A percentile compares a stretch with the other conserved stretches of the same genome.
Conservation (phyloP, 1,140 invertebrate species). For the Hyles vespertilio region DNA sequence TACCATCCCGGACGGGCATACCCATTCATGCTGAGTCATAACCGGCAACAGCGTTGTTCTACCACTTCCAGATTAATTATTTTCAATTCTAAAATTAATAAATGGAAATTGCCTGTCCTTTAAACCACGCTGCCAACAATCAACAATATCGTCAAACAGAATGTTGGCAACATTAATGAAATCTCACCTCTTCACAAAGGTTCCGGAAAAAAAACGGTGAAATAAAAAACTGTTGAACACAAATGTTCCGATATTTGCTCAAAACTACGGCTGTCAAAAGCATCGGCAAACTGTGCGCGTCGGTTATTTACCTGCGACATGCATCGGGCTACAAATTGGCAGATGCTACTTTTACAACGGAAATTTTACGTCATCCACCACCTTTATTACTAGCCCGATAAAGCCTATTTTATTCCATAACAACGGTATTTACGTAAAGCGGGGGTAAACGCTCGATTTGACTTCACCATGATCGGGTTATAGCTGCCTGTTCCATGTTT, state of each 20-base stretch:
- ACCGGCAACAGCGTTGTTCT: no score
- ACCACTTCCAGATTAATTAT: no score
- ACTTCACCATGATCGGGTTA: slow-evolving; percentile 39
- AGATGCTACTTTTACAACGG: slow-evolving; percentile 36
- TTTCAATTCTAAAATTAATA: no score
- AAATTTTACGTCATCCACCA: slow-evolving; percentile 7
- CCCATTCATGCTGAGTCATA: no score
- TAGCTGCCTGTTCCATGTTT: slow-evolving; percentile 18
- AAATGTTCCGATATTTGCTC: slow-evolving; percentile 52
- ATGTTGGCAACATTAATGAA: no score
- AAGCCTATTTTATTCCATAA: slow-evolving; percentile 8
- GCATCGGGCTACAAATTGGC: slow-evolving; percentile 56
- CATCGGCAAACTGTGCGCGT: slow-evolving; percentile 55
- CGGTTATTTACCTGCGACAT: slow-evolving; percentile 57
- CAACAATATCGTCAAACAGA: no score
- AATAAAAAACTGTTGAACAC: slow-evolving; percentile 6
- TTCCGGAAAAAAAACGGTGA: no score
- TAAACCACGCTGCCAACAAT: no score
- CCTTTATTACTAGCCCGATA: slow-evolving; percentile 11
- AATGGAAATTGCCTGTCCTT: no score
- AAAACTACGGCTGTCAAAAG: slow-evolving; percentile 62
- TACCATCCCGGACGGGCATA: no score
- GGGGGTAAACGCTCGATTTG: slow-evolving; percentile 41
- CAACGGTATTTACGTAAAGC: slow-evolving; percentile 6
- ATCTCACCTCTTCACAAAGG: no score